Percentiles rank a stretch among this genome's conserved stretches.
phyloP scores from a whole-genome alignment of 2,797 vertebrate species.

The Australoheros facetus region DNA sequence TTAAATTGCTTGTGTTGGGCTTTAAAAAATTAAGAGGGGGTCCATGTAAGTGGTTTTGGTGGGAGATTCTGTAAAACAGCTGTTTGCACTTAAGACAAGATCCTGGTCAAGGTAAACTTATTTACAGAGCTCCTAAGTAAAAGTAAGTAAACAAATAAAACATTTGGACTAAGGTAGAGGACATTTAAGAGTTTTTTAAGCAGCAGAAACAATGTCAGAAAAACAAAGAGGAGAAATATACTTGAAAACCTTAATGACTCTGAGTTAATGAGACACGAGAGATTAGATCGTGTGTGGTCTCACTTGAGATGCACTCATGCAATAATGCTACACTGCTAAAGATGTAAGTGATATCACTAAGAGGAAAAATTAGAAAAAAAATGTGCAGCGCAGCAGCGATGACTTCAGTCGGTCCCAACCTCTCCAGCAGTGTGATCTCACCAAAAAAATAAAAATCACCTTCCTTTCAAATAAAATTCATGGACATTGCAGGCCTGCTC shows the following conservation, averaged over 20 bases:
- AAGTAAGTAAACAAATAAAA: not conserved
- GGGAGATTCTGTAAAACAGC: not conserved
- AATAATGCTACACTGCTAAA: too few species aligned
- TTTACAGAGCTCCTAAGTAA: not conserved
- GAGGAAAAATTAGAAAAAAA: not conserved
- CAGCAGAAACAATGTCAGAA: not conserved
- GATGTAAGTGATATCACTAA: not conserved
- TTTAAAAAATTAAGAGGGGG: not conserved
- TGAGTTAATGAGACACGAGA: not conserved
- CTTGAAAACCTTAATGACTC: not conserved
- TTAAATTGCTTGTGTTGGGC: not conserved
- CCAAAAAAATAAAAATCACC: not conserved
- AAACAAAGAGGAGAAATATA: not conserved
- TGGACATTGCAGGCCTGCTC: not conserved
- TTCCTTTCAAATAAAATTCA: not conserved
- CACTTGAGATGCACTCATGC: constrained; percentile 5
- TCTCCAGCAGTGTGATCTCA: too few species aligned
- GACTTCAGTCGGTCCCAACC: not conserved
- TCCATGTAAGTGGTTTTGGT: not conserved
- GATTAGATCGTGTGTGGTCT: constrained; percentile 8
- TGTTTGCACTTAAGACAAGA: not conserved
- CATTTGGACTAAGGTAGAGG: not conserved
- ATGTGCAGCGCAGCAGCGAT: not conserved
- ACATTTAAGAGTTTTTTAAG: not conserved
- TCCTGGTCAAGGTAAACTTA: not conserved